Percentiles rank a stretch among this genome's conserved stretches.
These are phyloP conservation scores for Notothenia coriiceps DNA, from an alignment of 2,113 vertebrate genomes.

Conservation along the genomic window DNA sequence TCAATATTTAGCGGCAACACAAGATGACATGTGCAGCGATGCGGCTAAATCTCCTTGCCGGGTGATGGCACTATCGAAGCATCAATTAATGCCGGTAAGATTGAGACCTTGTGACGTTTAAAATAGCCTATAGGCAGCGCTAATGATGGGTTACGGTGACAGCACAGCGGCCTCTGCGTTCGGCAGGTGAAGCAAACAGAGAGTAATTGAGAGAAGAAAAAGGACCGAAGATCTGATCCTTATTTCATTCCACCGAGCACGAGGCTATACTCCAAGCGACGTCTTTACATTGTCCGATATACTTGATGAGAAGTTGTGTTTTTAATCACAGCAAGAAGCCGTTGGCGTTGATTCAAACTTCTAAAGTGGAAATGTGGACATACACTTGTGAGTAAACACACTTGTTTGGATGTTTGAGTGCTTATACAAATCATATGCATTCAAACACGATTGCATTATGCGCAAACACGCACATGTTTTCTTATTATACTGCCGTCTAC, in stretches of 20 bases:
- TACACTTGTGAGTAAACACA: not conserved
- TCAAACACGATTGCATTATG: not conserved
- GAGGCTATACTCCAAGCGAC: constrained; percentile 25
- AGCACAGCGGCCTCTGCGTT: constrained; percentile 1
- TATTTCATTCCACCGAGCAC: constrained; percentile 8
- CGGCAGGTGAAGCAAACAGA: constrained; percentile 25
- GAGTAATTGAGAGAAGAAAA: not conserved
- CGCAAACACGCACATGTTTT: not conserved
- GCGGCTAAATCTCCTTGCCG: constrained; percentile 3
- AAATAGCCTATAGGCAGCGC: not conserved
- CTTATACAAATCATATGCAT: not conserved
- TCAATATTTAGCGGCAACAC: constrained; percentile 10
- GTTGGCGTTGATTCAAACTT: not conserved
- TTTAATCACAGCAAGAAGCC: constrained; percentile 40
- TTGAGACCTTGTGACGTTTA: constrained; percentile 9
- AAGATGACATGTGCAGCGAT: constrained; percentile 30
- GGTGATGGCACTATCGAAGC: not conserved
- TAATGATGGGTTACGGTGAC: constrained; percentile 41
- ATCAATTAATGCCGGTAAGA: constrained; percentile 23
- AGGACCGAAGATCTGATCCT: constrained; percentile 22
- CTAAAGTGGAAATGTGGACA: not conserved
- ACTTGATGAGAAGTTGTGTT: constrained; percentile 50
- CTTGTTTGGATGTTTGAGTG: not conserved
- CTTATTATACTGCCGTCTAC: not conserved
- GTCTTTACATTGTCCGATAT: constrained; percentile 55